Evolutionary conservation across 2,797 vertebrate genomes (phyloP).

Genomic region (Tangara arthus): DNA sequence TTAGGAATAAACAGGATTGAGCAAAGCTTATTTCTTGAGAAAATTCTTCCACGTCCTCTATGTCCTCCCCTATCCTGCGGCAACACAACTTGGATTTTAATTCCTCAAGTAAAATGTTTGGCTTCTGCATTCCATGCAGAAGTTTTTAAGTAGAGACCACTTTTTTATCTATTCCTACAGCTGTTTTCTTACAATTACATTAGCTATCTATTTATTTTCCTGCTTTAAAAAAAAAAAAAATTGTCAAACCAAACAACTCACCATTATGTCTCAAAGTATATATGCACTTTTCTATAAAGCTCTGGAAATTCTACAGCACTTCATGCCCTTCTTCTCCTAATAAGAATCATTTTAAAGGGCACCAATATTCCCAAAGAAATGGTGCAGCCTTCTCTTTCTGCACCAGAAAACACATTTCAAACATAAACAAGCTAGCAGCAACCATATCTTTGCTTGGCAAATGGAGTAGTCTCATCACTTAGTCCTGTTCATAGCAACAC

Average conservation of each 20-base stretch:
- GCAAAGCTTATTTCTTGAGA: not conserved
- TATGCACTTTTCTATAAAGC: not conserved
- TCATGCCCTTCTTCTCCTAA: conserved; percentile 30
- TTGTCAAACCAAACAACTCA: not conserved
- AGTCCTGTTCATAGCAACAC: conserved; percentile 71
- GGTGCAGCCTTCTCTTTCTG: conserved; percentile 28
- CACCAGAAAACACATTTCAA: conserved; percentile 60
- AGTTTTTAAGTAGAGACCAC: conserved; percentile 39
- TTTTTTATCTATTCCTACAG: conserved; percentile 43
- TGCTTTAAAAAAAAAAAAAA: not conserved
- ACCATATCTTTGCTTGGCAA: conserved; percentile 74
- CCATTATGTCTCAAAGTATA: not conserved
- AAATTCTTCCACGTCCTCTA: not conserved
- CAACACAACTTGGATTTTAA: conserved; percentile 43
- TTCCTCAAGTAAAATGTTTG: not conserved
- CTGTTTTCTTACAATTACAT: conserved; percentile 42
- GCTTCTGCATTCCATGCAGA: not conserved
- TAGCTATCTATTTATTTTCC: conserved; percentile 43
- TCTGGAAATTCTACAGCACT: not conserved
- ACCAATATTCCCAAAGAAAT: conserved; percentile 44
- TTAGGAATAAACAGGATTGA: conserved; percentile 28
- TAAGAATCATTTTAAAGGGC: conserved; percentile 42
- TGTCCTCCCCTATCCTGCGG: not conserved
- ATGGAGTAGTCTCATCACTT: conserved; percentile 70
- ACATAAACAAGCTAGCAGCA: conserved; percentile 67